Evolutionary conservation across 2,888 invertebrate genomes (phyloP), one percentile per base, ranked within the genome.

Genomic region (Tenodera sinensis): DNA sequence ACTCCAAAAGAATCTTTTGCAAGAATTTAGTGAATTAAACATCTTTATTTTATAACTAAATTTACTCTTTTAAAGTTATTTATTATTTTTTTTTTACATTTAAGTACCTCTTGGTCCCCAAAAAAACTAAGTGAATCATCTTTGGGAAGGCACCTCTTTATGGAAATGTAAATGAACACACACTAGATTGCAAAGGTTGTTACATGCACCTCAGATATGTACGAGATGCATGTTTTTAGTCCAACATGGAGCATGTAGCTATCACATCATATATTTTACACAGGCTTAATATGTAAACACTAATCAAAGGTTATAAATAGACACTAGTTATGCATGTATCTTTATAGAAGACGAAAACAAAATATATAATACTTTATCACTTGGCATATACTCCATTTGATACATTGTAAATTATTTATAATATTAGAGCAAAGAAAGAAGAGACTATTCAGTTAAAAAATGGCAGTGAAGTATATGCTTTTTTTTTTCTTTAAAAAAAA

Each of bases 391-490:
- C 87, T 81, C 81, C 86, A 71, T 87, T 34, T 34, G 27, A 34
- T 27, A 87, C 27, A 82, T 42, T 83, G 82, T 28, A 84, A 34
- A 30, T 87, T 87, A 87, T 82, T 87, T 71, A 71, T 82, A 87
- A 87, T 54, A 82, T 71, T 71, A 71, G 28, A 87, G 25, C 81
- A 83, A 87, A 83, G 54, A 87, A 28, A 25, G 83, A 83, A 87
- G 83, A 87, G 83, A 87, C 81, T 28, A 87, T 82, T 83, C 34
- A 87, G 83, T 87, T 82, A 87, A 87, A 71, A 34, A 83, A 82
- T 87, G 87, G 87, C 87, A 87, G 87, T 87, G 87, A 87, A 87
- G 87, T 87, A 87, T 87, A 87, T 83, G 87, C 87, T 86, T 81
- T 81, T 71, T 20, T 54, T 71, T 71, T 20, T 20, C 14, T 20